Evolutionary conservation across 2,888 invertebrate genomes (phyloP).

Genomic region (Eupithecia subfuscata): DNA sequence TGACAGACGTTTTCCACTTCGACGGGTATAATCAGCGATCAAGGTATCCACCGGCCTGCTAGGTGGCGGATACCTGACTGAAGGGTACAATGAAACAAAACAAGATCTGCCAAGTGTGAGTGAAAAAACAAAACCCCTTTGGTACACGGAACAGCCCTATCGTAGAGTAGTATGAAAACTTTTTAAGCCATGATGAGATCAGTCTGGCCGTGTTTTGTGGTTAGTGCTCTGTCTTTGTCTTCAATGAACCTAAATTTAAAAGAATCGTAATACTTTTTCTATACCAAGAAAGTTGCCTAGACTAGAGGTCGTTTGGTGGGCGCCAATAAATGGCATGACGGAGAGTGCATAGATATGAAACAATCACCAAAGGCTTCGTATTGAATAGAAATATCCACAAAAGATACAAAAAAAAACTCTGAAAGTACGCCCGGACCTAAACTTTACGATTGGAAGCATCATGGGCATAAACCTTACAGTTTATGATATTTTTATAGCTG

Average conservation of each 20-base stretch:
- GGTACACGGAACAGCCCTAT: too few species aligned
- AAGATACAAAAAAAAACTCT: background rate
- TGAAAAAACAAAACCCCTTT: too few species aligned
- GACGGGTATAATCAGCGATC: background rate
- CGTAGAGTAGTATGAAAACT: too few species aligned
- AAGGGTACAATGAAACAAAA: too few species aligned
- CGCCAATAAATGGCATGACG: background rate
- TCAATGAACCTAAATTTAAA: background rate
- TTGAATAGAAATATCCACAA: background rate
- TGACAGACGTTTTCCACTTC: background rate
- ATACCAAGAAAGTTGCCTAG: background rate
- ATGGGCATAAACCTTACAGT: constrained; percentile 37
- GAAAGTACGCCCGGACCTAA: background rate
- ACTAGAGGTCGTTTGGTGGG: background rate
- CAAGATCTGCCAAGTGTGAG: too few species aligned
- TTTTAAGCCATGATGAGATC: too few species aligned
- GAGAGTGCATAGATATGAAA: background rate
- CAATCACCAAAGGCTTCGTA: background rate
- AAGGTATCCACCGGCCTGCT: too few species aligned
- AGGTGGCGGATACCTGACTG: too few species aligned
- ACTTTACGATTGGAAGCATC: constrained; percentile 39
- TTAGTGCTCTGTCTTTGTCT: background rate
- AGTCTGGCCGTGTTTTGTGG: too few species aligned
- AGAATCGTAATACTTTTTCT: background rate
- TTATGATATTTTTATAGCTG: constrained; percentile 10